Percentiles rank a stretch among this genome's conserved stretches.
These are phyloP conservation scores for Melanaphis sacchari DNA, from an alignment of 1,140 invertebrate genomes.

Conservation along the genomic window DNA sequence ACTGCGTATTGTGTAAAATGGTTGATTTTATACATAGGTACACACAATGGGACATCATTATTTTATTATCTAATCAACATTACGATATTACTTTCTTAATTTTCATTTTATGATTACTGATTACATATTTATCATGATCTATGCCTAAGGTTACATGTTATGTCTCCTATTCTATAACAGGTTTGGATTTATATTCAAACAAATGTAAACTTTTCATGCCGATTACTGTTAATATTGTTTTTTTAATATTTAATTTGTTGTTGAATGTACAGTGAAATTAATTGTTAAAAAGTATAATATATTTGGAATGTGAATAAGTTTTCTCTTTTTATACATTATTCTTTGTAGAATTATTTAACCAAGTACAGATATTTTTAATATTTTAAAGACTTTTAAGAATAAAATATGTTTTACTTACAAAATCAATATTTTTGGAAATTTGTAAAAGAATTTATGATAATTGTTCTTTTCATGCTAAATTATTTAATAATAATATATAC, in stretches of 20 bases:
- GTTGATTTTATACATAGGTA: not conserved
- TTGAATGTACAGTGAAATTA: not conserved
- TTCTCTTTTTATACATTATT: not conserved
- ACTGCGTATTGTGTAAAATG: conserved; percentile 14
- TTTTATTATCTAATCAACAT: conserved; percentile 19
- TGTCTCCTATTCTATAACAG: not conserved
- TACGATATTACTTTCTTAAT: not conserved
- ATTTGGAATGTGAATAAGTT: not conserved
- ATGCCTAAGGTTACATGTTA: not conserved
- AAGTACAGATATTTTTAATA: not conserved
- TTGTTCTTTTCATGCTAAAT: not conserved
- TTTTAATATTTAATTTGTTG: not conserved
- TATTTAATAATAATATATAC: not conserved
- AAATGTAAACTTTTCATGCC: not conserved
- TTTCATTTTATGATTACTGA: conserved; percentile 3
- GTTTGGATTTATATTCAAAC: not conserved
- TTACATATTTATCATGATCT: not conserved
- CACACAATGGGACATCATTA: not conserved
- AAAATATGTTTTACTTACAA: not conserved
- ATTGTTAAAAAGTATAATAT: not conserved
- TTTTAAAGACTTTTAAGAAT: not conserved
- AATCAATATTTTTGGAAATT: not conserved
- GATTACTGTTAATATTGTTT: not conserved
- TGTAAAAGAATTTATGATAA: not conserved
- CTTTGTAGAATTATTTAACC: not conserved